Base-by-base conservation (phyloP, 2,113 vertebrate genomes). In the Struthidea cinerea region DNA sequence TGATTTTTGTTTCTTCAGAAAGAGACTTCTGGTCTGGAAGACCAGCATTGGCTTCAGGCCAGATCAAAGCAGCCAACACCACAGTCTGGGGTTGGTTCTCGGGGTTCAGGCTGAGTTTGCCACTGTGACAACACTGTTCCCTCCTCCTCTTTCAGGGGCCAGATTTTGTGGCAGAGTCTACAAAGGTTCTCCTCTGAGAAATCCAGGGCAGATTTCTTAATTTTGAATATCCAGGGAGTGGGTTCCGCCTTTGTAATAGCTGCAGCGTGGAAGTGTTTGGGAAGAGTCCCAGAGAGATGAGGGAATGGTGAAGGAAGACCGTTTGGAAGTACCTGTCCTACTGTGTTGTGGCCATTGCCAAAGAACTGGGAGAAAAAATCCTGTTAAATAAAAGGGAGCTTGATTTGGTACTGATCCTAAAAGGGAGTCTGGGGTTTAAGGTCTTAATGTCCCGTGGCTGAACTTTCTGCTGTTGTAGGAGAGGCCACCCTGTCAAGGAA, bases 41-140 rank as follows among this genome's bases (percentile, higher is more conserved):
- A 57, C 21, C 3, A 33, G 10, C 78, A 60, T 37, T 1, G 3
- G 2, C 50, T 70, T 79, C 3, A 4, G 47, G 27, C 16, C 0
- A 0, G 46, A 57, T 33, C 5, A 19, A 13, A 55, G 39, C 37
- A 61, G 84, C 46, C 46, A 69, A 20, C 5, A 17, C 4, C 41
- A 42, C 59, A 71, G 5, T 13, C 27, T 42, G 28, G 28, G 17
- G 5, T 0, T 83, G 21, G 17, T 17, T 63, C 21, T 73, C 7
- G 27, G 42, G 32, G 37, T 18, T 83, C n/a, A 74, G 60, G 27
- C 7, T 57, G 50, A 7, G 7, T 57, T 65, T 65, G 24, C 7
- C 39, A 13, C 19, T 21, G 57, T 1, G 9, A 41, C 47, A 70
- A 32, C n/a, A 16, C 1, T 7, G 3, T 8, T 68, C 55, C 27